These are phyloP conservation scores for Drosophila pandora DNA, from an alignment of 1,140 invertebrate genomes.

Conservation along the genomic window DNA sequence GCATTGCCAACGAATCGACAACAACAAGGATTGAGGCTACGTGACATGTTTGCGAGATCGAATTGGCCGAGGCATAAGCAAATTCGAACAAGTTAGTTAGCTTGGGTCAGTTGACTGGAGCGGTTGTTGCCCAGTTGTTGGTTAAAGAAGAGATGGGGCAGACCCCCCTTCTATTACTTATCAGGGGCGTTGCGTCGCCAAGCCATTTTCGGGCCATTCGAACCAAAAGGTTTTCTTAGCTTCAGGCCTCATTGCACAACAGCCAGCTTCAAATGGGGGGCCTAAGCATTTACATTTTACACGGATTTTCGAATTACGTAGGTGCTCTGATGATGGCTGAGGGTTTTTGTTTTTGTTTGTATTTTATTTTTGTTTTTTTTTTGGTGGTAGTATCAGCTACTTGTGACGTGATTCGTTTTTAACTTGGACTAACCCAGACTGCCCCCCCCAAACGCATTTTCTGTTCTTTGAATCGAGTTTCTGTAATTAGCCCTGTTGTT, in stretches of 20 bases:
- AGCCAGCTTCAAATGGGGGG: slow-evolving; percentile 21
- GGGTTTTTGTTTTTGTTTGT: too few relatives aligned
- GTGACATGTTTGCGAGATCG: slow-evolving; percentile 67
- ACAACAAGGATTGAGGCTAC: slow-evolving; percentile 65
- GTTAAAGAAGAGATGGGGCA: neutral
- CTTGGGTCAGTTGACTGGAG: slow-evolving; percentile 38
- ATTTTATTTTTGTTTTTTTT: too few relatives aligned
- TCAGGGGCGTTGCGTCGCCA: slow-evolving; percentile 26
- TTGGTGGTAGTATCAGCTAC: slow-evolving; percentile 16
- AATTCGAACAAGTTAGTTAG: slow-evolving; percentile 41
- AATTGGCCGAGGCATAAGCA: slow-evolving; percentile 53
- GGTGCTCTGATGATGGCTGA: neutral
- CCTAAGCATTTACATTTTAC: slow-evolving; percentile 54
- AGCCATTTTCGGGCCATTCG: slow-evolving; percentile 24
- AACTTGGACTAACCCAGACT: neutral
- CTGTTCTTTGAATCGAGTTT: slow-evolving; percentile 17
- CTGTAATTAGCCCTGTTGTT: slow-evolving; percentile 24
- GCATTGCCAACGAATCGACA: slow-evolving; percentile 71
- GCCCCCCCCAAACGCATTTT: slow-evolving; percentile 5
- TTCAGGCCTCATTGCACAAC: slow-evolving; percentile 46
- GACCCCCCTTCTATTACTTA: slow-evolving; percentile 20
- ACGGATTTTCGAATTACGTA: slow-evolving; percentile 37
- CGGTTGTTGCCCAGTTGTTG: slow-evolving; percentile 10
- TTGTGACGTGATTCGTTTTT: slow-evolving; percentile 30
- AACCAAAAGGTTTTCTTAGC: slow-evolving; percentile 38